These are phyloP conservation scores for Catalaphyllia jardinei DNA, from an alignment of 64 coral and sea anemone genomes.

Conservation along the genomic window DNA sequence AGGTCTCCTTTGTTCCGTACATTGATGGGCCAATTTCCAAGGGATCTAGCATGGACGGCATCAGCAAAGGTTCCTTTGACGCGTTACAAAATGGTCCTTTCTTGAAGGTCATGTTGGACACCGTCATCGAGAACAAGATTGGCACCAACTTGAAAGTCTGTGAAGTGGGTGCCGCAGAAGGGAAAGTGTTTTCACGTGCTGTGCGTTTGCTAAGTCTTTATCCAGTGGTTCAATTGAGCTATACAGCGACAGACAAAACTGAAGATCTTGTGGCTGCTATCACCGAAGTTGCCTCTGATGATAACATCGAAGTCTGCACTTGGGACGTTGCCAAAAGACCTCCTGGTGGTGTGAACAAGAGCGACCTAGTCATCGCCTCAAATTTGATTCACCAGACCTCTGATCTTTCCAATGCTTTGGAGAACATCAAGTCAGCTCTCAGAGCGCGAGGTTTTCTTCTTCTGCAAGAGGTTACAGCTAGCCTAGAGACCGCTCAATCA, in stretches of 20 bases:
- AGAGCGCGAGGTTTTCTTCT: conserved; percentile 61
- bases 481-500: not conserved
- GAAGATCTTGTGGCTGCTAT: conserved; percentile 48
- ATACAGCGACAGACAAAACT: conserved; percentile 70
- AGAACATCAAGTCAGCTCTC: conserved; percentile 52
- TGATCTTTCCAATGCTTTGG: conserved; percentile 38
- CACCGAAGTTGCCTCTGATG: conserved; percentile 42
- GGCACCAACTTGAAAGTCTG: conserved; percentile 58
- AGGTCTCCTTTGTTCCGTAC: conserved; percentile 74
- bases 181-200: conserved; percentile 54
- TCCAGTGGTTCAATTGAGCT: conserved; percentile 72
- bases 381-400: conserved; percentile 38
- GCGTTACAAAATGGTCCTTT: conserved; percentile 40
- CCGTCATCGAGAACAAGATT: conserved; percentile 72
- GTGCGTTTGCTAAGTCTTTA: conserved; percentile 63
- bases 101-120: conserved; percentile 74
- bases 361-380: conserved; percentile 70
- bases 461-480: conserved; percentile 41
- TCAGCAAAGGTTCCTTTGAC: conserved; percentile 36
- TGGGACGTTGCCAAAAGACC: conserved; percentile 62
- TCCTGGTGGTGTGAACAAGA: conserved; percentile 59
- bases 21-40: conserved; percentile 12
- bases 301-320: conserved; percentile 30
- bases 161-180: conserved; percentile 69
- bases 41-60: not conserved